Evolutionary conservation across 2,797 vertebrate species (phyloP), one percentile per base, ranked within the genome.

Genomic region (Spinus pinus): DNA sequence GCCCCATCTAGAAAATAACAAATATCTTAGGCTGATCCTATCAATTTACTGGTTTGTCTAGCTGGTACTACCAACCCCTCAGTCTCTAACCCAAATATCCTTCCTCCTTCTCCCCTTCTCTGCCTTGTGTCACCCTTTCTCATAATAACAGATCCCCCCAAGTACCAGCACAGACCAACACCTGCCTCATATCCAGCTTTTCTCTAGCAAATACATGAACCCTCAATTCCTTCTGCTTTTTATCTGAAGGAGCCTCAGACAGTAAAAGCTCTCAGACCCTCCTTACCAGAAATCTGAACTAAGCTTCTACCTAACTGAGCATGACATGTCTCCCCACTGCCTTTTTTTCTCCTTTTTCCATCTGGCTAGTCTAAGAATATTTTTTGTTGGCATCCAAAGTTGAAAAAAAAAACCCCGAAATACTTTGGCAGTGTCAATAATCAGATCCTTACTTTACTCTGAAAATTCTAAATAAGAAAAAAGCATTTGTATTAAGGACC

Each of bases 351-450:
- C 60, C 39, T 78, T 86, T 87, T 86, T 71, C 90, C 91, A 95
- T 95, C 94, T 94, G 91, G 69, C 64, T 85, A 53, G 82, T 92
- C 90, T 84, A 50, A 91, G 47, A 81, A 93, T 88, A 81, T 19
- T 70, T 73, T 85, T 56, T 86, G 39, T 57, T 87, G 88, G 93
- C 88, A 94, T 81, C 42, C 25, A 62, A 86, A 91, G 69, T 19
- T 86, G 79, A 69, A 95, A 89, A 69, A 69, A 65, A 86, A 69
- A 65, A 7, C 0, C 2, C 12, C 60, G 54, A 91, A 49, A 90
- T 61, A 89, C 73, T 87, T 88, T 83, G 84, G 87, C 66, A 56
- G 69, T 91, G 69, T 65, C 75, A 93, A 70, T 88, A 89, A 93
- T 41, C 72, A 58, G 58, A 90, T 78, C 58, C 66, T 85, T 66